These are phyloP conservation scores for Smutsia gigantea DNA, from an alignment of 2,797 vertebrate species.

Conservation along the genomic window DNA sequence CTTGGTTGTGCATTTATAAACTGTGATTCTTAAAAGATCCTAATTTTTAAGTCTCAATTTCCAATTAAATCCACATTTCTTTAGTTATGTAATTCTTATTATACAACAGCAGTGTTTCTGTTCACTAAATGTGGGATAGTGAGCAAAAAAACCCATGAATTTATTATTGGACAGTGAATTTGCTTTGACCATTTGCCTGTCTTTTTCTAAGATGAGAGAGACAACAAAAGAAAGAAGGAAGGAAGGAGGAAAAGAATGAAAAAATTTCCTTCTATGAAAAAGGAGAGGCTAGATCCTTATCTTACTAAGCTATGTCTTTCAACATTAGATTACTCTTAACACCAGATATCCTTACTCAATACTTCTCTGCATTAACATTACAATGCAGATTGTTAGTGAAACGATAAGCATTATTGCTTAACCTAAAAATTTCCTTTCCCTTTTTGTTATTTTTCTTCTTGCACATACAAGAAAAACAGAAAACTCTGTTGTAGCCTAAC, in stretches of 20 bases:
- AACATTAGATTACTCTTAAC: not conserved
- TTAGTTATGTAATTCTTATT: not conserved
- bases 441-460: not conserved
- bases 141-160: slow-evolving; percentile 4
- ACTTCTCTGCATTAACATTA: not conserved
- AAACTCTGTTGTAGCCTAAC: not conserved
- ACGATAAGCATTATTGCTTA: not conserved
- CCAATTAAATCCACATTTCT: not conserved
- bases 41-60: slow-evolving; percentile 21
- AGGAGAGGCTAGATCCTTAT: not conserved
- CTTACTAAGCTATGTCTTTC: not conserved
- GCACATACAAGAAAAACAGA: slow-evolving; percentile 19
- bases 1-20: not conserved
- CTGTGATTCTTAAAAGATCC: not conserved
- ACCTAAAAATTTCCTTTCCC: not conserved
- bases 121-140: not conserved
- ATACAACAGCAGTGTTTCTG: not conserved
- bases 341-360: not conserved
- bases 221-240: not conserved
- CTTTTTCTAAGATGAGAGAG: not conserved
- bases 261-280: not conserved
- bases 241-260: not conserved
- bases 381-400: not conserved
- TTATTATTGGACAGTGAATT: slow-evolving; percentile 43
- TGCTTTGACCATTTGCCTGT: slow-evolving; percentile 12